A percentile compares a stretch with the other conserved stretches of the same genome.
Conservation (phyloP, 2,113 vertebrate genomes). For the chimpanzee (Pan troglodytes) region NHGRI_mPanTro3-v2.1_pri NC_072411.2:69373501-69374000, state of each 20-base stretch:
- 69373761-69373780: neutral
- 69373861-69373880: constrained; percentile 41
- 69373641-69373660: neutral
- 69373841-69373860: constrained; percentile 34
- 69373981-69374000: constrained; percentile 9
- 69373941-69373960: neutral
- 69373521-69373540: constrained; percentile 8
- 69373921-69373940: neutral
- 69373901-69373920: neutral
- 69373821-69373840: constrained; percentile 29
- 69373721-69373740: constrained; percentile 11
- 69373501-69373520: neutral
- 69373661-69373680: neutral
- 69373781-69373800: neutral
- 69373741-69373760: constrained; percentile 22
- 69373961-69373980: neutral
- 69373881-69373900: constrained; percentile 32
- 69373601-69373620: neutral
- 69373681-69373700: neutral
- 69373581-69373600: constrained; percentile 24
- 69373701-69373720: neutral
- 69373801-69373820: constrained; percentile 25
- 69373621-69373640: constrained; percentile 48
- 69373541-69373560: constrained; percentile 13
- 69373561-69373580: constrained; percentile 27